phyloP scores from a whole-genome alignment of 2,797 vertebrate genomes.

The Anguilla anguilla region DNA sequence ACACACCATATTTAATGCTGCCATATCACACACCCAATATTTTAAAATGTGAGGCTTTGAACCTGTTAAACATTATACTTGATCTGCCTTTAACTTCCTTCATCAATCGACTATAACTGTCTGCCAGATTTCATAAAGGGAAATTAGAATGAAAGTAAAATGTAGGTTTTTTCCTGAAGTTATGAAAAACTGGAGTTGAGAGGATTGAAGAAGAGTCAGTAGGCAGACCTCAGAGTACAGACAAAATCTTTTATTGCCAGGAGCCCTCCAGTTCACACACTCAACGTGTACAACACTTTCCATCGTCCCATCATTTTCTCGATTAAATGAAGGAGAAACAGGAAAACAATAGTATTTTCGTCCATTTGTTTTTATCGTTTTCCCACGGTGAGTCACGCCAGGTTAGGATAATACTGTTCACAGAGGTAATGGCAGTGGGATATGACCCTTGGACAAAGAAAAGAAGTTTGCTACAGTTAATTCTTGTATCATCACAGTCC shows the following conservation, averaged over 20 bases:
- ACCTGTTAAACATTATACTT: background rate
- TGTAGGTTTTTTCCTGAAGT: background rate
- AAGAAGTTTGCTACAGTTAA: slow-evolving; percentile 9
- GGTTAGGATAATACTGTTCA: slow-evolving; percentile 3
- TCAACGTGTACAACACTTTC: slow-evolving; percentile 44
- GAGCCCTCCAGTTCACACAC: slow-evolving; percentile 51
- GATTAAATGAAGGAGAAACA: slow-evolving; percentile 38
- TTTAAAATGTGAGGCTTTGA: background rate
- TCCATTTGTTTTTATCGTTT: background rate
- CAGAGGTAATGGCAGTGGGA: slow-evolving; percentile 10
- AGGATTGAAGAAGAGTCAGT: slow-evolving; percentile 1
- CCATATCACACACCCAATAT: background rate
- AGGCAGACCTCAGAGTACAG: slow-evolving; percentile 16
- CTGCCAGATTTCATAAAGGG: background rate
- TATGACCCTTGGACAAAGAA: background rate
- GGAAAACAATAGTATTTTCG: background rate
- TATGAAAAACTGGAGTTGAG: background rate
- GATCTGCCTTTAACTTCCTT: background rate
- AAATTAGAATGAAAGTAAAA: background rate
- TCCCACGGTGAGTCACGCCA: background rate
- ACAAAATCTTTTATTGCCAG: slow-evolving; percentile 56
- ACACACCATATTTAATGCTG: background rate
- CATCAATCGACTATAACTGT: background rate
- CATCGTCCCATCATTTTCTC: slow-evolving; percentile 37
- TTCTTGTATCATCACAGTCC: background rate